Evolutionary conservation across 2,888 invertebrate species (phyloP), one percentile per base, ranked within the genome.

Genomic region (Troides oblongomaculatus): DNA sequence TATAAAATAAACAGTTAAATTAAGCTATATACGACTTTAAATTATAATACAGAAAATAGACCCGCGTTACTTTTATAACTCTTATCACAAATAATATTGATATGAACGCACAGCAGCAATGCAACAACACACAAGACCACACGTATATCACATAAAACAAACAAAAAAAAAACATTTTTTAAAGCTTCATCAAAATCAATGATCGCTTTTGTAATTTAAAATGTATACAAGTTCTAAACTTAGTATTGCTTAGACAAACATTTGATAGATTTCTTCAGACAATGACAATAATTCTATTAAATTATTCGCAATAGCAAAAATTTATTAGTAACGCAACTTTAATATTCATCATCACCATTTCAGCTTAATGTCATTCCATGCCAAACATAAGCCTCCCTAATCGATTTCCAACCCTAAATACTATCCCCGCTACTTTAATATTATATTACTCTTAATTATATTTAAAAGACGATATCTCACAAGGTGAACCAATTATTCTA

Each of bases 81-180:
- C 39, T 21, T 18, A 50, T 50, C 50, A 50, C 18, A 50, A 50
- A 50, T 17, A 30, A 50, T 17, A 50, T 21, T 21, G 53, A 21
- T 57, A 21, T 57, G 21, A 57, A 57, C 57, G 57, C 57, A 21
- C 57, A 57, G 57, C 57, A 18, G 57, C 57, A 57, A 57, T 57
- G 57, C 57, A 7, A 23, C n/a, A 21, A 57, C 57, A 57, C 10
- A 21, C 21, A 57, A n/a, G n/a, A 57, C 4, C 10, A 8, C 8
- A 57, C n/a, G 10, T 21, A 57, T n/a, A 3, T 21, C n/a, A 57
- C 5, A 6, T 21, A 57, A 23, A 1, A 8, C 18, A 56, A 56
- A 56, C 21, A 6, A 57, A 57, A 57, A 21, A 57, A 6, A 10
- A 39, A 21, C 21, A 21, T 21, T 21, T 21, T 50, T 50, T 5